Percentiles rank a stretch among this genome's conserved stretches.
phyloP scores from a whole-genome alignment of 2,113 vertebrate species.

The Oenanthe oenanthe region DNA sequence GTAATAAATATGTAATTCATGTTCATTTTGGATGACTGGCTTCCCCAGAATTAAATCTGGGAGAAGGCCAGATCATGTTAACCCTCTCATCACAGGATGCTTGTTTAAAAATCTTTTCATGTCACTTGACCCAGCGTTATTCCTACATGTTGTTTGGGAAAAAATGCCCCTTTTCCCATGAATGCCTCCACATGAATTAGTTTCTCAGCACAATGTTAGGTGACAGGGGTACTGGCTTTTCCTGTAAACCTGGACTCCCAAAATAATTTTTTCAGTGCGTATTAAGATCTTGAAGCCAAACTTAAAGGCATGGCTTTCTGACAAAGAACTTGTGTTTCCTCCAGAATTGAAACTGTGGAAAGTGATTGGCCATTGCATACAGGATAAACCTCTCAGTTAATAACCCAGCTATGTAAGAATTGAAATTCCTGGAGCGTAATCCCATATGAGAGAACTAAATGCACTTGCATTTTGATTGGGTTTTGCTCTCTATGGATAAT shows the following conservation, averaged over 20 bases:
- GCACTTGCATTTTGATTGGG: background rate
- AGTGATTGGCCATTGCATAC: background rate
- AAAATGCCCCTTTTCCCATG: background rate
- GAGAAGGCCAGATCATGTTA: background rate
- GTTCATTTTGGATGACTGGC: constrained; percentile 14
- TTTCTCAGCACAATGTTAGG: background rate
- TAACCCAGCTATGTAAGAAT: background rate
- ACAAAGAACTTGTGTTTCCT: constrained; percentile 14
- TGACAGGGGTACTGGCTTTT: background rate
- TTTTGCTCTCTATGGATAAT: background rate
- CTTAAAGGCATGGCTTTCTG: background rate
- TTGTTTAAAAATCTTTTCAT: background rate
- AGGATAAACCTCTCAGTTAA: background rate
- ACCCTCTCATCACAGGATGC: background rate
- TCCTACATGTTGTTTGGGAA: background rate
- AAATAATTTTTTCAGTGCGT: background rate
- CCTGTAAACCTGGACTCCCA: background rate
- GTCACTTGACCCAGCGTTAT: rapidly evolving
- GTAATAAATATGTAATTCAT: background rate
- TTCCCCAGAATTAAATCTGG: background rate
- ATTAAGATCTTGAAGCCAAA: background rate
- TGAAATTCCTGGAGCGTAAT: constrained; percentile 27
- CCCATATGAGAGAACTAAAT: background rate
- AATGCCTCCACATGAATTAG: background rate
- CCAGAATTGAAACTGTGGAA: background rate